Evolutionary conservation across 2,797 vertebrate species (phyloP).

Genomic region (Morus bassanus): DNA sequence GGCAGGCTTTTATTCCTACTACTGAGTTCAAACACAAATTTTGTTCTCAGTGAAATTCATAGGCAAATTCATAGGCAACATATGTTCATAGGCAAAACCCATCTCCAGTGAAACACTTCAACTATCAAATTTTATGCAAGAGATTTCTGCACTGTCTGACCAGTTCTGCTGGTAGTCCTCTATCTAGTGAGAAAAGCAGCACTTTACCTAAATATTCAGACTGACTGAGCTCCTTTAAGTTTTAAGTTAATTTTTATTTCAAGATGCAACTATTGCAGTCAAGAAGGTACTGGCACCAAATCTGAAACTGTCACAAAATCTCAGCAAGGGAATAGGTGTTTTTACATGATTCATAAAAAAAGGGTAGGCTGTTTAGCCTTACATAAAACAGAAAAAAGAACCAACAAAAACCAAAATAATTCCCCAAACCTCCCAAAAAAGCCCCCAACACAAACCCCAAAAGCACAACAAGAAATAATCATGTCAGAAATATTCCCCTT

Average conservation of each 20-base stretch:
- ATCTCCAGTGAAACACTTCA: neutral
- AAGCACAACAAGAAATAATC: neutral
- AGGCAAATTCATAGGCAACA: neutral
- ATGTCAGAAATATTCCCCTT: neutral
- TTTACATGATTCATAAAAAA: neutral
- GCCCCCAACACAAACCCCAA: neutral
- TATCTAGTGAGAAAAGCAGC: neutral
- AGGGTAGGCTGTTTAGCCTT: neutral
- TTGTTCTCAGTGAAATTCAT: neutral
- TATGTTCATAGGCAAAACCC: too few relatives aligned
- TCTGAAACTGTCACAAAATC: neutral
- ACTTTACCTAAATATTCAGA: neutral
- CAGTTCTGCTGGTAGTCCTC: neutral
- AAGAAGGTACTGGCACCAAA: neutral
- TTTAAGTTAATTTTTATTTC: neutral
- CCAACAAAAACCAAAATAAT: neutral
- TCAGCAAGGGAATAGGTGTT: neutral
- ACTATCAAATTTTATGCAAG: neutral
- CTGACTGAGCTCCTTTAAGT: neutral
- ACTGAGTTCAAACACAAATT: neutral
- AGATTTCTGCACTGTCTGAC: neutral
- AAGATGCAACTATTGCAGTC: neutral
- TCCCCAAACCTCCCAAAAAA: neutral
- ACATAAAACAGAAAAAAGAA: neutral
- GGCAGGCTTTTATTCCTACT: neutral